phyloP scores from a whole-genome alignment of 2,113 vertebrate genomes.

The Catharus fuscescens region DNA sequence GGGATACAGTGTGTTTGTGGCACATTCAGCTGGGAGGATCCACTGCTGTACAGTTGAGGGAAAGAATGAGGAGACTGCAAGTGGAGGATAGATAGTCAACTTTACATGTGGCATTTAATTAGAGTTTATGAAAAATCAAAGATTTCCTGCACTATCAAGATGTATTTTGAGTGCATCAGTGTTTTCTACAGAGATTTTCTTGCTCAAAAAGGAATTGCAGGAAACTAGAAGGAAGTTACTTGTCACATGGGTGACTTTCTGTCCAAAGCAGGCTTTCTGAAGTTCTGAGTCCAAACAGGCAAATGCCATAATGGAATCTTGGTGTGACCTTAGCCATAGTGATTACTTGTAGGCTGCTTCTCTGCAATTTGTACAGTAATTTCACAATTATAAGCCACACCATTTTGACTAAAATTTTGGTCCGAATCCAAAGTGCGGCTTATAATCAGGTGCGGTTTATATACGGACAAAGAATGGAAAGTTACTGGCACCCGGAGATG shows the following conservation, averaged over 20 bases:
- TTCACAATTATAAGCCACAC: no score
- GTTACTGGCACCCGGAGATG: no score
- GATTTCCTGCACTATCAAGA: neutral
- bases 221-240: neutral
- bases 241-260: neutral
- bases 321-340: neutral
- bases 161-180: neutral
- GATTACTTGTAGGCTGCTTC: neutral
- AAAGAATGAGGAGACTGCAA: neutral
- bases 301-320: neutral
- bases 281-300: neutral
- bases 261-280: neutral
- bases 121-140: neutral
- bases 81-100: neutral
- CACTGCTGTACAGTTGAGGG: neutral
- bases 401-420: no score
- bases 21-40: neutral
- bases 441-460: no score
- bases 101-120: neutral
- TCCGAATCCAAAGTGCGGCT: no score
- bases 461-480: no score
- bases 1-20: neutral
- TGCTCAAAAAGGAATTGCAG: neutral
- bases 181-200: neutral
- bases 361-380: neutral